Conservation (phyloP, 1,140 invertebrate genomes). For the Cardiocondyla obscurior region DNA sequence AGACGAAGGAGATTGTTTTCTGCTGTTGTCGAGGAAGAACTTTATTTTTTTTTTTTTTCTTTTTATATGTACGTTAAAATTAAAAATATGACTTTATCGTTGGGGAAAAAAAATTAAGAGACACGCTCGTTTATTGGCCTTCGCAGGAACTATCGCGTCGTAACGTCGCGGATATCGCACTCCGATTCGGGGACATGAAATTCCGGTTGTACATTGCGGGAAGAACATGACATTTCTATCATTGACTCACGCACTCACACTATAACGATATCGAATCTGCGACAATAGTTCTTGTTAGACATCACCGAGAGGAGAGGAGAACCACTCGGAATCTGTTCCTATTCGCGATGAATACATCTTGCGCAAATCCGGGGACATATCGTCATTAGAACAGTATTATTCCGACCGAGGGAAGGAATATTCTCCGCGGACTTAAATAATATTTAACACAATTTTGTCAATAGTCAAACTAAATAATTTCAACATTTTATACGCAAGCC, state of each 20-base stretch:
- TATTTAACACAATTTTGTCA: not conserved
- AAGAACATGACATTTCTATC: constrained; percentile 51
- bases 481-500: not conserved
- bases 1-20: not conserved
- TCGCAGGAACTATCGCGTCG: not conserved
- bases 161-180: constrained; percentile 15
- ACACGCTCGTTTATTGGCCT: not conserved
- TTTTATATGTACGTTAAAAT: not conserved
- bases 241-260: constrained; percentile 10
- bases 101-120: not conserved
- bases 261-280: constrained; percentile 25
- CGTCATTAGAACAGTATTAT: constrained; percentile 39
- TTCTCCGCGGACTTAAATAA: not conserved
- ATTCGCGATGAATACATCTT: constrained; percentile 15
- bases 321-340: not conserved
- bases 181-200: constrained; percentile 34
- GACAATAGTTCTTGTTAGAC: constrained; percentile 48
- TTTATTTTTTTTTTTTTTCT: not conserved
- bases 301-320: constrained; percentile 2
- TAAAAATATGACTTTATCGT: not conserved
- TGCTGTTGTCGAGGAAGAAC: not conserved
- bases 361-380: not conserved
- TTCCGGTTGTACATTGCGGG: constrained; percentile 34
- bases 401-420: not conserved
- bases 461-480: not conserved